These are phyloP conservation scores for Pseudomyrmex flavicornis DNA, from an alignment of 1,140 invertebrate genomes.

Conservation along the genomic window DNA sequence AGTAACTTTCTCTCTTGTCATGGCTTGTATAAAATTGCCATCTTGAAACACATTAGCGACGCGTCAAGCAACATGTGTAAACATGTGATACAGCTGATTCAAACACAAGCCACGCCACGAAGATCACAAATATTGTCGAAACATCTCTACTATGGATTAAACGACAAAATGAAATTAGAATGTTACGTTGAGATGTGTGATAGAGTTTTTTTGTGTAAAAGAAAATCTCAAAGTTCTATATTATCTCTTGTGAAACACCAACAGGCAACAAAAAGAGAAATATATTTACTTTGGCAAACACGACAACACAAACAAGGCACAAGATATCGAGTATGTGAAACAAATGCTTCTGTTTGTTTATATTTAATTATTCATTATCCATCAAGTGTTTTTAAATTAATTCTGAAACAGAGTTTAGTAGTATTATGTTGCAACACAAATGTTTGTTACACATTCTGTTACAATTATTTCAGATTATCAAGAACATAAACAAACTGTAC, in stretches of 20 bases:
- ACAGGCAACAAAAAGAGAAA: constrained; percentile 80
- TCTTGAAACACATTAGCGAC: no score
- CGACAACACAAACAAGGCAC: no score
- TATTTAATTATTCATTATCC: no score
- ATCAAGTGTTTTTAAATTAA: neutral
- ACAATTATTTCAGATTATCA: constrained; percentile 83
- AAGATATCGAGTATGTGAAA: no score
- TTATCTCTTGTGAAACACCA: constrained; percentile 86
- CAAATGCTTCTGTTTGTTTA: no score
- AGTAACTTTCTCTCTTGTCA: no score
- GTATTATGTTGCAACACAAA: neutral
- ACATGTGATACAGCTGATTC: no score
- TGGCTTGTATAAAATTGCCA: no score
- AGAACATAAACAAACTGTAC: constrained; percentile 88
- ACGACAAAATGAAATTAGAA: constrained; percentile 87
- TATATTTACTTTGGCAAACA: constrained; percentile 45
- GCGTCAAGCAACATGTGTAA: no score
- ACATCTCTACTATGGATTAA: neutral
- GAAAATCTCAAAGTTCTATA: constrained; percentile 84
- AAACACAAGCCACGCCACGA: neutral
- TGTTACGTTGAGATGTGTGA: constrained; percentile 89
- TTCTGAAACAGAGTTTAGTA: neutral
- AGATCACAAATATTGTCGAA: neutral
- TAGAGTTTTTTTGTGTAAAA: constrained; percentile 83
- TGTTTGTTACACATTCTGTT: constrained; percentile 1